These are phyloP conservation scores for Rhagoletis zephyria DNA, from an alignment of 1,140 invertebrate species.

Conservation along the genomic window DNA sequence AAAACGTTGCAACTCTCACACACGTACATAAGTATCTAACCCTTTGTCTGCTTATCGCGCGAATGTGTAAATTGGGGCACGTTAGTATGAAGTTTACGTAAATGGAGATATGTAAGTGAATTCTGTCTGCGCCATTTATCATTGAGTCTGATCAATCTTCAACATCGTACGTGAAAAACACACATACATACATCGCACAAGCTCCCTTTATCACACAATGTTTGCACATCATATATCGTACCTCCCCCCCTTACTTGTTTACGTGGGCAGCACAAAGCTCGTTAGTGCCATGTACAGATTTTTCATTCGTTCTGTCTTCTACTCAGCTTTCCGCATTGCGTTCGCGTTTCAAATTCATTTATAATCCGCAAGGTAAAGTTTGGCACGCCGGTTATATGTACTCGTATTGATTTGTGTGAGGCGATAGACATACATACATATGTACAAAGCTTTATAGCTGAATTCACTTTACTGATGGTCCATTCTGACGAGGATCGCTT, in stretches of 20 bases:
- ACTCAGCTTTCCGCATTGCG: background rate
- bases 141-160: constrained; percentile 9
- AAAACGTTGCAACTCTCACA: no score
- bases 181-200: background rate
- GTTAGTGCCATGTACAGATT: constrained; percentile 16
- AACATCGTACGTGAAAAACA: background rate
- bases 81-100: no score
- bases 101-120: no score
- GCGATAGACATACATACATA: no score
- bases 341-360: constrained; percentile 1
- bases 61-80: no score
- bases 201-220: background rate
- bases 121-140: background rate
- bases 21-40: no score
- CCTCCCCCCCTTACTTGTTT: background rate
- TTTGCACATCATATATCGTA: background rate
- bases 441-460: no score
- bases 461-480: background rate
- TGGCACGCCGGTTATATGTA: no score
- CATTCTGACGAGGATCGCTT: background rate
- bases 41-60: no score
- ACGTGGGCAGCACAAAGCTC: background rate
- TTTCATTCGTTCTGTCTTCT: constrained; percentile 5
- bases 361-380: background rate
- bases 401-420: no score